phyloP scores from a whole-genome alignment of 2,113 vertebrate genomes.

The Ovis aries region ARS-UI_Ramb_v3.0 NC_056054.1:5614001-5614500 shows the following conservation, averaged over 20 bases:
- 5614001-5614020: no score
- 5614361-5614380: not conserved
- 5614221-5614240: not conserved
- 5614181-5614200: not conserved
- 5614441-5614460: not conserved
- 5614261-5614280: not conserved
- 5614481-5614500: not conserved
- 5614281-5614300: not conserved
- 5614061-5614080: fast-evolving
- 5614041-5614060: not conserved
- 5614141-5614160: not conserved
- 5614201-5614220: not conserved
- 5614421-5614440: not conserved
- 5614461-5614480: not conserved
- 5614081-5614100: not conserved
- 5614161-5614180: fast-evolving
- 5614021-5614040: fast-evolving
- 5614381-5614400: not conserved
- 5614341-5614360: not conserved
- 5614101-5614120: fast-evolving
- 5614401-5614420: not conserved
- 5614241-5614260: not conserved
- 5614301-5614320: not conserved
- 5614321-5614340: not conserved
- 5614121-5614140: fast-evolving